Base-by-base conservation (phyloP, 2,797 vertebrate genomes). In the Limosa lapponica region DNA sequence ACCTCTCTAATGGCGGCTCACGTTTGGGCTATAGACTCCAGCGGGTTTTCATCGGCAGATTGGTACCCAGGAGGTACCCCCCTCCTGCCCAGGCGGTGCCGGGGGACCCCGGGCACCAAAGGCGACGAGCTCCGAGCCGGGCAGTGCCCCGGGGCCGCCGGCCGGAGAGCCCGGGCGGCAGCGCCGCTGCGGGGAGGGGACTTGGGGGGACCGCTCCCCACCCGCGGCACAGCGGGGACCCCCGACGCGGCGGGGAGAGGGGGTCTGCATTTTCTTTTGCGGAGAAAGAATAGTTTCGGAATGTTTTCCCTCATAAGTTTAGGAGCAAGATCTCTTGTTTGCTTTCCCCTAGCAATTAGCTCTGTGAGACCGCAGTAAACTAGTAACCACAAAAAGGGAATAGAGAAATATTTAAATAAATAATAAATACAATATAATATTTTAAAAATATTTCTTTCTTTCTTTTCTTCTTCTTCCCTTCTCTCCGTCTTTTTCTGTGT, bases 1-100 rank as follows among this genome's bases (percentile, higher is more conserved):
- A 92, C 61, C 51, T 95, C 93, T 95, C 93, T 96, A 82, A 97
- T 97, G 97, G 92, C 91, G 95, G 94, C 93, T 97, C 98, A 97
- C 96, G 96, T 85, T 93, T 89, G 80, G 84, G 77, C 64, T 34
- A n/a, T 9, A 54, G 61, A 37, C 36, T 49, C 19, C 58, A 82
- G 73, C 28, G 61, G 65, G 59, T 79, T 94, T 96, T 67, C 73
- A 78, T 58, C 37, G 54, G 65, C 34, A 85, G 80, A 41, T 36
- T 73, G 73, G 57, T 89, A 86, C 58, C 44, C 28, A 34, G 80
- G 74, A 95, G 96, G 43, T 64, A 46, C 72, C 55, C 12, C 30
- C 5, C 30, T 34, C 37, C 10, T 27, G 23, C 27, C 4, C 8
- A 8, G 67, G 58, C 17, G 9, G 0, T 37, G 41, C 16, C 8